Evolutionary conservation across 2,888 invertebrate genomes (phyloP), one percentile per base, ranked within the genome.

Genomic region (Stenoptilia bipunctidactyla): DNA sequence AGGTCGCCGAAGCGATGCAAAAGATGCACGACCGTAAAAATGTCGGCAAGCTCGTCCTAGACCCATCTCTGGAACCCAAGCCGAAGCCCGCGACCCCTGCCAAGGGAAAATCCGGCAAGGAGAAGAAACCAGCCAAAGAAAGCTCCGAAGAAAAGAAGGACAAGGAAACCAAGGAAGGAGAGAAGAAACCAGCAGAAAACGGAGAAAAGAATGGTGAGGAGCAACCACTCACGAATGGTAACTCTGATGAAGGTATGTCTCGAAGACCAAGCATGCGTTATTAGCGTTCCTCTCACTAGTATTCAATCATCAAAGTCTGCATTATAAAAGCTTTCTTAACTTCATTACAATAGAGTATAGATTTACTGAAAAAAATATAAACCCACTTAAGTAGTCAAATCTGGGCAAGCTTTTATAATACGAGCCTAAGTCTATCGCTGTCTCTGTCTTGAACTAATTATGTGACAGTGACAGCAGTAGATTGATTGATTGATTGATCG

Each of bases 11-110:
- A 59, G 95, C 93, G 4, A 94, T 96, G 94, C 93, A 93, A 73
- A 94, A 93, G 74, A 92, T 96, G 90, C 94, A 94, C 74, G 94
- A 94, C 61, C 90, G 94, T 59, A 94, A 93, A 77, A 95, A 96
- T 75, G 89, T 95, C 56, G 96, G 96, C 41, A 95, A 95, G 73
- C 87, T 96, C 36, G 87, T 95, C 35, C 79, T 96, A 47, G 93
- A 94, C 64, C 93, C 94, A 15, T 89, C 89, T 34, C 66, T 91
- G 66, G 91, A 91, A 66, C 92, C 92, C 1, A 92, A 92, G 58
- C 92, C 92, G 15, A 92, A 92, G 66, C 91, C 92, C 27, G 90
- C 90, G 14, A 92, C 92, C 6, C 92, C 92, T 1, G 90, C 91
- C 42, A 92, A 92, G 68, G 89, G 88, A 49, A 92, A 91, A 60